Conservation (phyloP, 1,140 invertebrate genomes). For the Ylistrum balloti region DNA sequence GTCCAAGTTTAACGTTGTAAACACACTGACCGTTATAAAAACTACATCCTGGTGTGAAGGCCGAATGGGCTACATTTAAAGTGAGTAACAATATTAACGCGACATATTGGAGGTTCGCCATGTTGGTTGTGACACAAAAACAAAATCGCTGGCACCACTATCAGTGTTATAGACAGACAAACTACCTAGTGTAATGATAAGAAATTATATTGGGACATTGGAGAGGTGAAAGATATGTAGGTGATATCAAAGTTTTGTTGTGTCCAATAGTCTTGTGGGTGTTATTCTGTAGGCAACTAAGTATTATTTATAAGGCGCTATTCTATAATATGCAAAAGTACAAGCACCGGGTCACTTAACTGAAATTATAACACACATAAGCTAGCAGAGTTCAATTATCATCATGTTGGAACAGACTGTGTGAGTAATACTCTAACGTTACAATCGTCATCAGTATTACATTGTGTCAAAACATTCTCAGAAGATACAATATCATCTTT, state of each 20-base stretch:
- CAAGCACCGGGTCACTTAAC: too few relatives aligned
- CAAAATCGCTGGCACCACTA: background rate
- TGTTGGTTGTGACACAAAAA: background rate
- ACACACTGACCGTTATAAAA: constrained; percentile 71
- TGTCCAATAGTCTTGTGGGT: background rate
- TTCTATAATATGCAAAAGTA: too few relatives aligned
- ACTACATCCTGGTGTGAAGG: constrained; percentile 69
- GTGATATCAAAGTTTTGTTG: background rate
- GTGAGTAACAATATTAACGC: background rate
- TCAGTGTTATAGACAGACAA: background rate
- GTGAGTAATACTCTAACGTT: too few relatives aligned
- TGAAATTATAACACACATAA: too few relatives aligned
- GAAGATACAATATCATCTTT: too few relatives aligned
- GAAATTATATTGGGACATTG: background rate
- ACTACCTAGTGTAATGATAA: background rate
- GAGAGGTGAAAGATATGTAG: background rate
- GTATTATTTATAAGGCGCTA: background rate
- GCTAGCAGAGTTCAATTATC: too few relatives aligned
- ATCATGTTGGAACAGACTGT: too few relatives aligned
- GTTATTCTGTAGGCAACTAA: background rate
- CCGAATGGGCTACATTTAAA: background rate
- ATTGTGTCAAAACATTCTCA: too few relatives aligned
- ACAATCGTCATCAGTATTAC: too few relatives aligned
- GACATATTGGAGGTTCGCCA: background rate
- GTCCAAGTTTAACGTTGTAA: constrained; percentile 69